Evolutionary conservation across 2,797 vertebrate genomes (phyloP).

Genomic region (Muscicapa comitata): DNA sequence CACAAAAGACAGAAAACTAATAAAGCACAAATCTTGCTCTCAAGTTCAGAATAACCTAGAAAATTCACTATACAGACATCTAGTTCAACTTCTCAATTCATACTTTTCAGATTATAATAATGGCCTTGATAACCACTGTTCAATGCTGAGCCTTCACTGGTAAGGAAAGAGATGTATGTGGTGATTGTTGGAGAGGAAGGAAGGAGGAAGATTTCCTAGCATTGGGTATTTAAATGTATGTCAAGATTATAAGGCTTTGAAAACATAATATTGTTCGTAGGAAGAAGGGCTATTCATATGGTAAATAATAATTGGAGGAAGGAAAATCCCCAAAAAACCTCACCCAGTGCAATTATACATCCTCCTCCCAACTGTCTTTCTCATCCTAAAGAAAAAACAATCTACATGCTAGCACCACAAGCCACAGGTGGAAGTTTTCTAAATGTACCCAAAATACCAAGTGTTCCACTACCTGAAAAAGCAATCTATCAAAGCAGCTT

Average conservation of each 20-base stretch:
- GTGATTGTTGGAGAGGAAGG: neutral
- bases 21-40: neutral
- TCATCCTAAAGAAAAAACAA: neutral
- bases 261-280: neutral
- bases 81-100: neutral
- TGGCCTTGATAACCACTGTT: neutral
- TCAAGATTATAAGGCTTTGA: neutral
- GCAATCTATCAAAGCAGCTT: neutral
- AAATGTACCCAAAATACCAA: neutral
- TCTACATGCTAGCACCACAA: neutral
- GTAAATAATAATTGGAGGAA: neutral
- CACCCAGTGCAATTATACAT: neutral
- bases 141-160: neutral
- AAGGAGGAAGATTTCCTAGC: neutral
- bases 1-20: neutral
- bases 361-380: neutral
- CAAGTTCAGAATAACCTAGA: neutral
- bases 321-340: neutral
- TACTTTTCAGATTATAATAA: neutral
- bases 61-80: neutral
- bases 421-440: neutral
- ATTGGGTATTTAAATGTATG: neutral
- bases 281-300: neutral
- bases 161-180: neutral
- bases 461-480: neutral